Percentiles rank a stretch among this genome's conserved stretches.
These are phyloP conservation scores for Felis chaus DNA, from an alignment of 2,113 vertebrate genomes.

Conservation along the genomic window DNA sequence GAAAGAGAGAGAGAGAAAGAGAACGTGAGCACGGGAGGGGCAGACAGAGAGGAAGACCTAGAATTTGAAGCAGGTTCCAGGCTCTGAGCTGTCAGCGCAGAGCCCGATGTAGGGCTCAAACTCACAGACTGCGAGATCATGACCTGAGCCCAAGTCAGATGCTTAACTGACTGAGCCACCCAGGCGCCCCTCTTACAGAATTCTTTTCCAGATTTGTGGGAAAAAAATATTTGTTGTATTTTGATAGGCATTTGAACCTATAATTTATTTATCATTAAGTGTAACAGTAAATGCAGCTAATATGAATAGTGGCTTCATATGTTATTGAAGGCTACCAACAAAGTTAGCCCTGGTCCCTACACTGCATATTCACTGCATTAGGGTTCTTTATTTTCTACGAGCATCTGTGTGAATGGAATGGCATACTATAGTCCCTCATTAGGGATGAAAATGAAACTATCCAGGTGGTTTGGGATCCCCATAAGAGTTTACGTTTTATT, in stretches of 20 bases:
- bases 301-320: not conserved
- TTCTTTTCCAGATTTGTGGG: not conserved
- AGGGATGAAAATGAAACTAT: not conserved
- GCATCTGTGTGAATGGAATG: not conserved
- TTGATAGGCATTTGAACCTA: not conserved
- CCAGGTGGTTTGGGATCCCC: too few species aligned
- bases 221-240: not conserved
- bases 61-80: too few species aligned
- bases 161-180: too few species aligned
- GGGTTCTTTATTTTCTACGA: not conserved
- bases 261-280: not conserved
- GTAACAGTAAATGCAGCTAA: not conserved
- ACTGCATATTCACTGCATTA: not conserved
- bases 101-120: too few species aligned
- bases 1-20: too few species aligned
- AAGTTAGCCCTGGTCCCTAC: not conserved
- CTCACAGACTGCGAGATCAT: too few species aligned
- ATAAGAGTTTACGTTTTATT: not conserved
- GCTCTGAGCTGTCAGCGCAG: too few species aligned
- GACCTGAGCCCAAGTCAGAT: too few species aligned
- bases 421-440: not conserved
- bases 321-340: not conserved
- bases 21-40: too few species aligned
- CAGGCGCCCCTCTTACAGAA: not conserved
- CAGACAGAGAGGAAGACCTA: too few species aligned